Base-by-base conservation (phyloP, 2,888 invertebrate genomes). In the Zhengitettix transpicula region DNA sequence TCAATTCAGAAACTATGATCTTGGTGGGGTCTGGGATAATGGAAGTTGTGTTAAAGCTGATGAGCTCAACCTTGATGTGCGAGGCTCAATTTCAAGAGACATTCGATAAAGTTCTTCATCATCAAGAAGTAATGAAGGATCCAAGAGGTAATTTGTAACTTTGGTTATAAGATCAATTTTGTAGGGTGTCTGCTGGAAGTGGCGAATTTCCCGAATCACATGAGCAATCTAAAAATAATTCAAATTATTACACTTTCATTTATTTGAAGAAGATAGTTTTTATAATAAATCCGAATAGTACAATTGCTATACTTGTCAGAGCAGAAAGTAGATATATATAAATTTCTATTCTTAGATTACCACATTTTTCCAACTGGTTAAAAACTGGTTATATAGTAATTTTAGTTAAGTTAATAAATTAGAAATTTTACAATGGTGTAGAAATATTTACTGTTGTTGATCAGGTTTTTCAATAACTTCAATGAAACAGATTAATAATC, bases 131-230 rank as follows among this genome's bases (percentile, higher is more conserved):
- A 91, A 75, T 16, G 84, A 82, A 1, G 84, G 80, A 71, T 93
- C 92, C 68, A 93, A 74, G 10, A 94, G 76, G 71, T 92, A 94
- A 65, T 76, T 76, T 52, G 83, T 80, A 12, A 90, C 91, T 77
- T 89, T 86, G 17, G 83, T 78, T 66, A 87, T 88, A 68, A 87
- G 81, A 67, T 91, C 90, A 65, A 94, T 93, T 75, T 90, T 91
- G 72, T 94, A 94, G 0, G 90, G 86, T 1, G 90, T 91, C 72
- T 92, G 90, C 71, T 94, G 94, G 71, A 89, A 93, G 69, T 90
- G 87, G 15, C 90, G 81, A 65, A 94, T 91, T 75, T 94, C 93
- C 58, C 92, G 80, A 65, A 94, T 93, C 9, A 93, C 91, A 70
- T 94, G 92, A 9, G 93, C 92, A 69, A 93, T 88, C 91, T 92